Percentiles rank a stretch among this genome's conserved stretches.
These are phyloP conservation scores for Hemiprocne comata DNA, from an alignment of 2,113 vertebrate genomes.

Conservation along the genomic window DNA sequence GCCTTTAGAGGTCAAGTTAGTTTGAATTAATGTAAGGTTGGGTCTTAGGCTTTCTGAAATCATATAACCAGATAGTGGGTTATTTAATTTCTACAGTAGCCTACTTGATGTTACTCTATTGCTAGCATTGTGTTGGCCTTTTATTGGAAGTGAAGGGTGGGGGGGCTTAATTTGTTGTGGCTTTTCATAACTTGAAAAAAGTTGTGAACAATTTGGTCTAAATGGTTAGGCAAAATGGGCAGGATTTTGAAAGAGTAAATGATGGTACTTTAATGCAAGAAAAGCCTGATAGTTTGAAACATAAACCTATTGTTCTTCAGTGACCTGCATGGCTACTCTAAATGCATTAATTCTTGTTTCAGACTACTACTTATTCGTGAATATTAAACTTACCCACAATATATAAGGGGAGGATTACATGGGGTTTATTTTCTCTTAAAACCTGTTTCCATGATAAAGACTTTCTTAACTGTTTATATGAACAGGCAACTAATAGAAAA, in stretches of 20 bases:
- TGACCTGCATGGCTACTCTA: neutral
- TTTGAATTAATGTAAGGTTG: neutral
- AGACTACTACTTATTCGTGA: neutral
- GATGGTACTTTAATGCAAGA: neutral
- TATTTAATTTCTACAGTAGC: neutral
- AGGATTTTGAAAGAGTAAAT: neutral
- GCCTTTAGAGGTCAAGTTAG: neutral
- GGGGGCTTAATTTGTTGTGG: neutral
- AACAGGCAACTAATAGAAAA: slow-evolving; percentile 87
- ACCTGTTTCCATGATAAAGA: neutral
- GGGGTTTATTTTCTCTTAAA: neutral
- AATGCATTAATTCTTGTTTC: neutral
- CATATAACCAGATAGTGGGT: neutral
- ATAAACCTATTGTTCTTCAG: neutral
- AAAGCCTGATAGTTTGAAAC: neutral
- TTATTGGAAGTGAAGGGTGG: neutral
- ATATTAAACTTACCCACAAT: neutral
- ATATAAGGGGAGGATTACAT: neutral
- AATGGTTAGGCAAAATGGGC: neutral
- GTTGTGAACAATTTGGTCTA: neutral
- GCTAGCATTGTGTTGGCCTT: neutral
- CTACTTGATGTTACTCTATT: neutral
- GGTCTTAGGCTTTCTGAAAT: neutral
- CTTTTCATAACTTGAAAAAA: neutral
- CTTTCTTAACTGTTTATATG: neutral